Evolutionary conservation across 2,797 vertebrate species (phyloP), one percentile per base, ranked within the genome.

Genomic region (Neosilurus mollespiculum): DNA sequence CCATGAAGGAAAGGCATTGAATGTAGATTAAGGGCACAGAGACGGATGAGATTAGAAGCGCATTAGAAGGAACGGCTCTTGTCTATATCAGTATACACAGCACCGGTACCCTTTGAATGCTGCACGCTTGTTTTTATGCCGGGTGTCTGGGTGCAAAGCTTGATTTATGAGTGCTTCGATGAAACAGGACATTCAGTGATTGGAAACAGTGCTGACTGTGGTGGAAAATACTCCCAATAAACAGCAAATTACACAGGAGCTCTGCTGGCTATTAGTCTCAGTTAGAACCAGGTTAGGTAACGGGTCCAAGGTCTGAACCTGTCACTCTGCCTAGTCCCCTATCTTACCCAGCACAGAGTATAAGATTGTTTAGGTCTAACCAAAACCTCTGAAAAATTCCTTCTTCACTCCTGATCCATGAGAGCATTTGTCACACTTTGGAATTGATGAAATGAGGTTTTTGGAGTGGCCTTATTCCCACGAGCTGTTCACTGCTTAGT

Each of bases 141-240:
- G 77, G 69, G 83, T 88, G 88, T 90, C 91, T 89, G 83, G 1
- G 87, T 86, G 70, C 88, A 93, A 93, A 93, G 85, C 88, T 93
- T 97, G 96, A 98, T 97, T 95, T 95, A 96, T 96, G 96, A 94
- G 95, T 90, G 88, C 90, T 88, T 90, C 94, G 93, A 97, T 95
- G 92, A 84, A 81, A 96, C 93, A 86, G 91, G 96, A 96, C 96
- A 96, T 95, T 94, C 89, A 88, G 93, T 93, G 93, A 94, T 96
- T 95, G 94, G 93, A 90, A 92, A 90, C 89, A 87, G 92, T 93
- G 93, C 93, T 94, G 88, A 89, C 91, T 84, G 82, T 82, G 86
- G 90, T 90, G 89, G 91, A 93, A 93, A 95, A 94, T 94, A 93
- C 93, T 94, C 89, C 92, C 90, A 92, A 94, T 93, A 94, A 91